These are phyloP conservation scores for Rhabdornis inornatus DNA, from an alignment of 2,113 vertebrate genomes.

Conservation along the genomic window DNA sequence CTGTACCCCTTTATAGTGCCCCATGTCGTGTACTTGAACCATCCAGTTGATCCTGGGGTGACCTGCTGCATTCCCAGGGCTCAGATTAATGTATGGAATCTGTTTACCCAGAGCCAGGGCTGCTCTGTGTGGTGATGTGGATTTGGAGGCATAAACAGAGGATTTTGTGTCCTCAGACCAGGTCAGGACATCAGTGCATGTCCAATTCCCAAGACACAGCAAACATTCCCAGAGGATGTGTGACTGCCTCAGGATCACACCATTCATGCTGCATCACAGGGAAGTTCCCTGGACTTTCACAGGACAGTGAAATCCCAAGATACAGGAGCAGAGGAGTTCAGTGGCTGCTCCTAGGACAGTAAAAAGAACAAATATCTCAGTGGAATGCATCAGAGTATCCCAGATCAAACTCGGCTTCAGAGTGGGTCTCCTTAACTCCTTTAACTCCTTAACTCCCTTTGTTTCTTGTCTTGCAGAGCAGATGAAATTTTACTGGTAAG, in stretches of 20 bases:
- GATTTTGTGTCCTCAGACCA: neutral
- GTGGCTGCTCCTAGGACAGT: neutral
- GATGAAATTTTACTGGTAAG: neutral
- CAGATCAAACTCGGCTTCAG: neutral
- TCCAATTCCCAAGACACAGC: neutral
- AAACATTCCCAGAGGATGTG: neutral
- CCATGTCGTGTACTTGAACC: accelerated
- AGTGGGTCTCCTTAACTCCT: accelerated
- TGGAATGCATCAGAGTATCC: neutral
- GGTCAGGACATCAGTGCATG: neutral
- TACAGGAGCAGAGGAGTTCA: neutral
- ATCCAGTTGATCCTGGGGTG: accelerated
- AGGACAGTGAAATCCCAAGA: neutral
- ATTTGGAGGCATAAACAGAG: neutral
- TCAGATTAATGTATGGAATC: neutral
- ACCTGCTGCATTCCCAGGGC: neutral
- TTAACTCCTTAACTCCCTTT: no score
- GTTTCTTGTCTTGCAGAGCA: neutral
- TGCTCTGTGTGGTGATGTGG: accelerated
- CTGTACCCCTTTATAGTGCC: neutral
- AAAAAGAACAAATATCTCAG: neutral
- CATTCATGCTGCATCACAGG: accelerated
- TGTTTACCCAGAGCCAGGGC: neutral
- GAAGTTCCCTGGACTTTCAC: neutral
- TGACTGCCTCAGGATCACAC: neutral